Base-by-base conservation (phyloP, 2,113 vertebrate genomes). In the Colius striatus region DNA sequence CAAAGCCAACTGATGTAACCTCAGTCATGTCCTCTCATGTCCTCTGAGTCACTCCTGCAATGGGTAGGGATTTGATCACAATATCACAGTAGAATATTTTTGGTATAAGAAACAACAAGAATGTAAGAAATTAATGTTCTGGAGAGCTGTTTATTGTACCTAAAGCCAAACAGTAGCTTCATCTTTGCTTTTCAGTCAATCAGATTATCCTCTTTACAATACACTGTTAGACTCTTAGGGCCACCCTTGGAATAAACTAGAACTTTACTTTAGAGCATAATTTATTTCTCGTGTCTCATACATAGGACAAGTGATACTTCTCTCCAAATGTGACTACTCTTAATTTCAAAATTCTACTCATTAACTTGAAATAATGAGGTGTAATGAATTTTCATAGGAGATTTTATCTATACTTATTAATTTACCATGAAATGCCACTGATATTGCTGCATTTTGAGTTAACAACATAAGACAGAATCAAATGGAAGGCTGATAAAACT, bases 381-480 rank as follows among this genome's bases (percentile, higher is more conserved):
- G 8, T 96, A 97, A 98, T 98, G 95, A 98, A 98, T 98, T 98
- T 98, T 98, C 96, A 98, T 97, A 94, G 96, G 67, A 94, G 92
- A 95, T 95, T 96, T 97, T 98, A 97, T 97, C 96, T 94, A 83
- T 82, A 96, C 63, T 79, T 96, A 94, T 97, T 97, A 97, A 97
- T 93, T 97, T 96, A 72, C 88, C 68, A 81, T 51, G 83, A 95
- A 96, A 95, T 92, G 67, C 86, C 71, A 74, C 63, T 71, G 87
- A 90, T 97, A 97, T 94, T 47, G 19, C 53, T 76, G 45, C 38
- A 61, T 84, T 96, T 71, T 87, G 53, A 88, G 58, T 94, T 95
- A 92, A 91, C 84, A 79, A 67, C 51, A 81, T n/a, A 91, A 89
- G 29, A 16, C 57, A 87, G 22, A 45, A 75, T 90, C 48, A 68